Conservation (phyloP, 2,888 invertebrate species). For the Diarsia brunnea region DNA sequence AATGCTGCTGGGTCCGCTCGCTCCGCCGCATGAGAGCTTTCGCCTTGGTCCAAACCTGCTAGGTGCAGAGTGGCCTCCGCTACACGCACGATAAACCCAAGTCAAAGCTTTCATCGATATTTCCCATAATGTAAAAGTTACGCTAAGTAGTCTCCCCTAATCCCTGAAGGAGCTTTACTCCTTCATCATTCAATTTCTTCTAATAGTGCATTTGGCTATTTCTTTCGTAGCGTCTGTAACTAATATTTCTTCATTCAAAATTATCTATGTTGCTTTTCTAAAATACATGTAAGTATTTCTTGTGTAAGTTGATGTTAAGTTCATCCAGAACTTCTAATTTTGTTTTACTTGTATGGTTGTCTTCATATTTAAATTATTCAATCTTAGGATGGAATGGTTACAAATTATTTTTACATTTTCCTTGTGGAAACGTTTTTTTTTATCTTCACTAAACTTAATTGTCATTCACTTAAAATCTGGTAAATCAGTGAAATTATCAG, state of each 20-base stretch:
- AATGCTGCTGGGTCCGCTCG: slow-evolving; percentile 76
- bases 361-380: slow-evolving; percentile 1
- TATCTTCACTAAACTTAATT: slow-evolving; percentile 8
- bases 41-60: slow-evolving; percentile 77
- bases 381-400: neutral
- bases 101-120: slow-evolving; percentile 82
- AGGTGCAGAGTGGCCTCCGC: slow-evolving; percentile 73
- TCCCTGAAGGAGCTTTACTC: slow-evolving; percentile 77
- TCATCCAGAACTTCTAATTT: slow-evolving; percentile 5
- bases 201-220: slow-evolving; percentile 48
- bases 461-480: slow-evolving; percentile 18
- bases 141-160: slow-evolving; percentile 82
- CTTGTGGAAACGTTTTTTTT: neutral
- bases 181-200: slow-evolving; percentile 52
- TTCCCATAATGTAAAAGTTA: slow-evolving; percentile 83
- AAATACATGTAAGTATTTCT: slow-evolving; percentile 51
- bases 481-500: slow-evolving; percentile 32
- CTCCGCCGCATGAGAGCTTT: slow-evolving; percentile 84
- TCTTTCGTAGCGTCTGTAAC: slow-evolving; percentile 47
- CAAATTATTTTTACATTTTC: neutral
- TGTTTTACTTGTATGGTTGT: neutral
- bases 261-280: slow-evolving; percentile 46
- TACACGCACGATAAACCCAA: slow-evolving; percentile 74
- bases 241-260: slow-evolving; percentile 39
- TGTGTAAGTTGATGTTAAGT: slow-evolving; percentile 18